Percentiles rank a stretch among this genome's conserved stretches.
These are phyloP conservation scores for Musca domestica DNA, from an alignment of 1,140 invertebrate genomes.

Conservation along the genomic window DNA sequence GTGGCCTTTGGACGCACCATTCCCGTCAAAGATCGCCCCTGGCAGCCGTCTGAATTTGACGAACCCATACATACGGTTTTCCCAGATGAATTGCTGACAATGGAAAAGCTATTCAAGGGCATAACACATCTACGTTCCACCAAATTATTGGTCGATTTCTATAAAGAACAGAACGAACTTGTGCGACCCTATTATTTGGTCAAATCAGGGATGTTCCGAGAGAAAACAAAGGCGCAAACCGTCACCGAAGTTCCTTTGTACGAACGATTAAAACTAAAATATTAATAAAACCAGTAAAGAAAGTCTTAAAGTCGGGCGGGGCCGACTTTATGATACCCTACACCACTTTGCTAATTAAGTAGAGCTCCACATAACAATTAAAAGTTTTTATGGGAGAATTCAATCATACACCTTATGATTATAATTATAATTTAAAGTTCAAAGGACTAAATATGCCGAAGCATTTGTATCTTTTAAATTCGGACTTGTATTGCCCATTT, in stretches of 20 bases:
- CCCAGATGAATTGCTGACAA: slow-evolving; percentile 43
- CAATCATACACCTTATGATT: no score
- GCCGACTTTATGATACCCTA: no score
- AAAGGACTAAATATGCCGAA: no score
- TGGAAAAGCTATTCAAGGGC: slow-evolving; percentile 47
- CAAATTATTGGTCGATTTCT: slow-evolving; percentile 41
- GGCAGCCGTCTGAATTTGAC: slow-evolving; percentile 36
- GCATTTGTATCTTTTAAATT: no score
- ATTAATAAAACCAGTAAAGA: slow-evolving; percentile 4
- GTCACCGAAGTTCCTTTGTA: slow-evolving; percentile 41
- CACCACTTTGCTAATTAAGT: no score
- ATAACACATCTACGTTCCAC: slow-evolving; percentile 49
- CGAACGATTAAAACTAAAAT: slow-evolving; percentile 34
- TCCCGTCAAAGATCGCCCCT: slow-evolving; percentile 41
- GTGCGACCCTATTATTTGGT: slow-evolving; percentile 40
- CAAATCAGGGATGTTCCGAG: slow-evolving; percentile 38
- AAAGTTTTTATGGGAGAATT: no score
- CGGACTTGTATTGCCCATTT: no score
- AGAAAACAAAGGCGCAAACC: slow-evolving; percentile 29
- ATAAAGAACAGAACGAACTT: slow-evolving; percentile 37
- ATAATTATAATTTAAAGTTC: no score
- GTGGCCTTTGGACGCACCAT: slow-evolving; percentile 50
- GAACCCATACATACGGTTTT: slow-evolving; percentile 41
- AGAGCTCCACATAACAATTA: no score
- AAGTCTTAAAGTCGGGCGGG: no score